Base-by-base conservation (phyloP, 2,888 invertebrate species). In the Lucinisca nassula region DNA sequence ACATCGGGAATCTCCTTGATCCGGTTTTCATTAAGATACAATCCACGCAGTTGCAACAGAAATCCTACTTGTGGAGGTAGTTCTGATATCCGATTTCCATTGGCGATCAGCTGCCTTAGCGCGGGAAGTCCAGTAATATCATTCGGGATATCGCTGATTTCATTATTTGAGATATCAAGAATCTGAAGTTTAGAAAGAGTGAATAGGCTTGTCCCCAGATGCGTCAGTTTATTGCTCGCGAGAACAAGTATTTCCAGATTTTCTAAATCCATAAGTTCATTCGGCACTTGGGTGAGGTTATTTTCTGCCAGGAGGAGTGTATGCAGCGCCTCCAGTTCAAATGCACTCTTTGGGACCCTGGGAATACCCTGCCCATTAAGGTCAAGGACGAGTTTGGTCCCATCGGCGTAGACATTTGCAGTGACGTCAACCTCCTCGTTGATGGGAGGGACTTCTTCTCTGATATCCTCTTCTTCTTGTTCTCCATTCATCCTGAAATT, bases 101-200 rank as follows among this genome's bases (percentile, higher is more conserved):
- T 93, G 3, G 91, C 90, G 0, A 94, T 74, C 14, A 95, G 87
- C 70, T 95, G 93, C 17, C 84, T 93, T 49, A 95, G 87, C 35
- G 89, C 85, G 17, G 79, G 79, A 37, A 94, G 89, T 24, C 91
- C 87, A 21, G 91, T 85, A 37, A 95, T 83, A 67, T 94, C 94
- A 2, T 89, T 81, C 0, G 94, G 91, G 21, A 95, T 80, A 21
- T 90, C 91, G 3, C 82, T 82, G n/a, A 95, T 90, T 49, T 94
- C 92, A 82, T 95, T 95, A 38, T 94, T 93, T 12, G 95, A 94
- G 8, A 95, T 73, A 76, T 95, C 95, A 21, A 95, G 85, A 10
- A 94, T 79, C 81, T 93, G 88, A 3, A 95, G 81, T 12, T 92
- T 91, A 17, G 85, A 83, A n/a, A 95, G 84, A 1, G 88, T 80